A percentile compares a stretch with the other conserved stretches of the same genome.
Conservation (phyloP, 2,888 invertebrate species). For the Sabellastarte sp. region DNA sequence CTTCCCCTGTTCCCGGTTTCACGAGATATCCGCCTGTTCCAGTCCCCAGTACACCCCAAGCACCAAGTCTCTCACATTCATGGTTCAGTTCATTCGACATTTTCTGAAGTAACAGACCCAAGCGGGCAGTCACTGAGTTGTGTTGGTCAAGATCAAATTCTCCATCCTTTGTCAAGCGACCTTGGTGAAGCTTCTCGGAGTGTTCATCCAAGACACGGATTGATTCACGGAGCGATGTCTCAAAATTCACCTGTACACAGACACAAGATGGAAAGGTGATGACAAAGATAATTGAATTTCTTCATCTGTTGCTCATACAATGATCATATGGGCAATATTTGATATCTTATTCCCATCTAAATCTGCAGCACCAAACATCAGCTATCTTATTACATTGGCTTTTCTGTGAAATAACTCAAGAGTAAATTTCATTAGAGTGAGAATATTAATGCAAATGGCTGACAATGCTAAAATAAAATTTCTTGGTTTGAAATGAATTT, state of each 20-base stretch:
- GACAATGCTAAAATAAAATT: too few relatives aligned
- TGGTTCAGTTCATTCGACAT: slow-evolving; percentile 40
- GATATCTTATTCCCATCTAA: too few relatives aligned
- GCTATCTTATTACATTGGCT: too few relatives aligned
- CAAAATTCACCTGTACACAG: slow-evolving; percentile 40
- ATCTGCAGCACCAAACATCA: too few relatives aligned
- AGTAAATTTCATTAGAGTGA: too few relatives aligned
- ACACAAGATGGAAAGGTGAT: too few relatives aligned
- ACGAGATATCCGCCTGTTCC: slow-evolving; percentile 45
- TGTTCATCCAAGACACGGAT: slow-evolving; percentile 42
- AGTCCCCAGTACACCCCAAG: slow-evolving; percentile 50
- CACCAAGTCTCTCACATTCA: slow-evolving; percentile 48
- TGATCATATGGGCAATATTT: too few relatives aligned
- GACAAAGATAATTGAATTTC: not conserved
- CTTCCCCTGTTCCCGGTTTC: slow-evolving; percentile 31
- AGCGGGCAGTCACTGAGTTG: slow-evolving; percentile 35
- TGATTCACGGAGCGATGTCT: slow-evolving; percentile 44
- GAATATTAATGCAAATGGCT: too few relatives aligned
- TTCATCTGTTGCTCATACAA: too few relatives aligned
- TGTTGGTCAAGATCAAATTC: slow-evolving; percentile 41
- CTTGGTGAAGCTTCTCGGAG: slow-evolving; percentile 41
- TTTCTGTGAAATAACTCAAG: too few relatives aligned
- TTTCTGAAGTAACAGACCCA: slow-evolving; percentile 40
- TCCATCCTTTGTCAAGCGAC: slow-evolving; percentile 36
- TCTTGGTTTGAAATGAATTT: too few relatives aligned